These are phyloP conservation scores for Tinea trinotella DNA, from an alignment of 2,888 invertebrate genomes.

Conservation along the genomic window DNA sequence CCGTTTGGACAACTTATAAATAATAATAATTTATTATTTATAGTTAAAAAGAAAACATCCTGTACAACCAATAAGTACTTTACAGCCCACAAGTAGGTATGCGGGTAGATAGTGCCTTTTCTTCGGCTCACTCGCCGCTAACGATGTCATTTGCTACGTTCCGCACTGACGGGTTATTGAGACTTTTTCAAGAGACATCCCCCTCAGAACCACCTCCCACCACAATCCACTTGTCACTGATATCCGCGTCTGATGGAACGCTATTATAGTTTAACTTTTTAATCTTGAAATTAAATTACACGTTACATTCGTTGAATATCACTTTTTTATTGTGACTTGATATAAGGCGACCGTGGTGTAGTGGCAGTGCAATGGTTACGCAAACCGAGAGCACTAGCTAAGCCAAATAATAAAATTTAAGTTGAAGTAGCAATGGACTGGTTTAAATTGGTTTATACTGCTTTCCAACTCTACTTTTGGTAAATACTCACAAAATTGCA, in stretches of 20 bases:
- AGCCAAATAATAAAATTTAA: too few species aligned
- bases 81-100: constrained; percentile 10
- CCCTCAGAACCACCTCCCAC: constrained; percentile 2
- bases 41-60: not conserved
- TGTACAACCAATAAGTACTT: constrained; percentile 9
- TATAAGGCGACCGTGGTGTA: too few species aligned
- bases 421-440: too few species aligned
- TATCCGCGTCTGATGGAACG: constrained; percentile 12
- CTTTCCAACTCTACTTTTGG: too few species aligned
- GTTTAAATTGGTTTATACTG: too few species aligned
- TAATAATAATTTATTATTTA: too few species aligned
- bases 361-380: too few species aligned
- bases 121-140: constrained; percentile 63
- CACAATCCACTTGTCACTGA: not conserved
- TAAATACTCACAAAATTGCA: too few species aligned
- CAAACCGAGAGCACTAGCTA: too few species aligned
- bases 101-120: constrained; percentile 67
- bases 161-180: constrained; percentile 67
- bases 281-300: constrained; percentile 30
- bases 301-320: too few species aligned
- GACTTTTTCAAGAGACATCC: constrained; percentile 65
- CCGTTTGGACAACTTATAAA: too few species aligned
- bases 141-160: constrained; percentile 65
- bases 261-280: not conserved
- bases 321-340: too few species aligned